Evolutionary conservation across 2,888 invertebrate genomes (phyloP), one percentile per base, ranked within the genome.

Genomic region (Unio pictorum): DNA sequence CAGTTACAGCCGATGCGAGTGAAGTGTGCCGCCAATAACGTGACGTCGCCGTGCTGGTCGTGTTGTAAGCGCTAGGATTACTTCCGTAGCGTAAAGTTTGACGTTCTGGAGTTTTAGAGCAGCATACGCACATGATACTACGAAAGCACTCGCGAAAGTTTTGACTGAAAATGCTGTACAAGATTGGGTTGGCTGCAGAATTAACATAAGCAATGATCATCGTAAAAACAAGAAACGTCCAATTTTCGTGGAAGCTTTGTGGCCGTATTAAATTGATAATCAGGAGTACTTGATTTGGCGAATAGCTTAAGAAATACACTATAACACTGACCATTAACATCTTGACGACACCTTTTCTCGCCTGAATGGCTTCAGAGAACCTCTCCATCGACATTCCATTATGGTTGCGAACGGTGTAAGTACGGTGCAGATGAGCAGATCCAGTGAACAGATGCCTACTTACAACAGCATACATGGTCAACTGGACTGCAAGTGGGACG

Each of bases 241-340:
- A 89, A 34, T 84, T 88, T 64, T 85, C 83, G 61, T 86, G 86
- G 73, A 90, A 87, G 7, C 81, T 80, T 4, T 81, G 75, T 0
- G 79, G 76, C 20, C 83, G 76, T 58, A 89, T 75, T 0, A 84
- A 84, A 69, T 84, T 85, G 81, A 88, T 89, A 57, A 89, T 74
- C 0, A 90, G 81, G 30, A 89, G 77, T 15, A 88, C 84, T 74
- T 91, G 91, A 61, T 90, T 89, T 1, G 91, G 91, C 2, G 90
- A 90, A 80, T 91, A 91, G 81, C 91, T 91, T 34, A 91, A 69
- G 78, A 91, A 90, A 81, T 91, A 91, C 18, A 91, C 88, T 60
- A 87, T 79, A 64, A 91, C 90, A 74, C 90, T 90, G 18, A 88
- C 87, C 30, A 90, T 88, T 56, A 91, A 81, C 90, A 91, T 91